These are phyloP conservation scores for Chiroxiphia lanceolata DNA, from an alignment of 2,797 vertebrate genomes.

Conservation along the genomic window DNA sequence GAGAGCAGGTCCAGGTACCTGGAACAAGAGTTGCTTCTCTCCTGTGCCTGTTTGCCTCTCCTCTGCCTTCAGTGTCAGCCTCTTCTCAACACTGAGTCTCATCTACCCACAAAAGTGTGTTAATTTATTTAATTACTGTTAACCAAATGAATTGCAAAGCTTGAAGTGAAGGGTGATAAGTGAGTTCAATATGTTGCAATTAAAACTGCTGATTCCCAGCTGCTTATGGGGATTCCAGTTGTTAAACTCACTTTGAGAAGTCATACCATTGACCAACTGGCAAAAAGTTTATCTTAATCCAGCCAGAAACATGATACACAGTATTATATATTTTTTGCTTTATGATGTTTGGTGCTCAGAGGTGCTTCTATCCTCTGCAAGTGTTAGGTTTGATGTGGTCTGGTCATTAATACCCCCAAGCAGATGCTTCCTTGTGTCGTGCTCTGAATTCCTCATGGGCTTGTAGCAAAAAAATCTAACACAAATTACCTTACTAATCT, in stretches of 20 bases:
- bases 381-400: neutral
- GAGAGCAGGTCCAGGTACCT: neutral
- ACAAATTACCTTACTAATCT: constrained; percentile 48
- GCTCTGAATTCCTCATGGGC: constrained; percentile 27
- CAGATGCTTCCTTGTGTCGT: neutral
- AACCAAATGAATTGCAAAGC: neutral
- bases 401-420: neutral
- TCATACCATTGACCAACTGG: neutral
- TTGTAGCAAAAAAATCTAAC: constrained; percentile 40
- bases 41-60: neutral
- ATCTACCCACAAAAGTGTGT: neutral
- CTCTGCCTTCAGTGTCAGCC: neutral
- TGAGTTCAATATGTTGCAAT: neutral
- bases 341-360: neutral
- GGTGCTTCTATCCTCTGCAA: neutral
- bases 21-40: neutral
- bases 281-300: neutral
- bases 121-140: neutral
- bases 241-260: neutral
- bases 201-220: neutral
- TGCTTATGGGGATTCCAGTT: neutral
- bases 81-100: neutral
- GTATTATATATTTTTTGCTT: neutral
- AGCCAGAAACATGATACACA: accelerated
- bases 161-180: neutral